phyloP scores from a whole-genome alignment of 2,888 invertebrate species.

The Boloria selene region DNA sequence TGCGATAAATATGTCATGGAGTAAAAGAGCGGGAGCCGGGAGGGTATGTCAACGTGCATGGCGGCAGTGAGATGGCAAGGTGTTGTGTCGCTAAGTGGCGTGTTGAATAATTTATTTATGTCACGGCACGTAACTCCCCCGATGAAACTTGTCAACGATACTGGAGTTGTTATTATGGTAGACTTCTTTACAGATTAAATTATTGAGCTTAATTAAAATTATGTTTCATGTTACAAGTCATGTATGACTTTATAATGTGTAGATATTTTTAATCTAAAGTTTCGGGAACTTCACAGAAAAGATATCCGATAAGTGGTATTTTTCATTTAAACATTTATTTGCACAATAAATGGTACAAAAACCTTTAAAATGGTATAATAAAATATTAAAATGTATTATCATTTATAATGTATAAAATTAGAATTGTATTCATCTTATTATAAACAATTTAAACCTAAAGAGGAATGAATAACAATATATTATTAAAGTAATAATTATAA shows the following conservation, averaged over 20 bases:
- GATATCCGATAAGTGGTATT: no score
- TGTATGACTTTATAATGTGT: neutral
- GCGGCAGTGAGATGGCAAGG: slow-evolving; percentile 43
- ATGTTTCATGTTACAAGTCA: neutral
- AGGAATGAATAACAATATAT: no score
- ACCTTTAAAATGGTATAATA: no score
- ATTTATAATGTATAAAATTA: no score
- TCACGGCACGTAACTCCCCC: slow-evolving; percentile 70
- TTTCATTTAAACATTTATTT: no score
- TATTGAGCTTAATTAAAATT: neutral
- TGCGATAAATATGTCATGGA: slow-evolving; percentile 42
- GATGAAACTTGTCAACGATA: slow-evolving; percentile 58
- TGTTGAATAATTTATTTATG: slow-evolving; percentile 79
- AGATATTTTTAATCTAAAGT: no score
- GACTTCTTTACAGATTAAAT: slow-evolving; percentile 21
- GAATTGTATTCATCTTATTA: no score
- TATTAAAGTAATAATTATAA: no score
- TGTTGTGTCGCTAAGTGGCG: slow-evolving; percentile 64
- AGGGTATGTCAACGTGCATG: slow-evolving; percentile 30
- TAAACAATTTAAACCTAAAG: no score
- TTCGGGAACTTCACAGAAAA: no score
- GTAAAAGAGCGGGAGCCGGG: slow-evolving; percentile 37
- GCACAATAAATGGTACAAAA: no score
- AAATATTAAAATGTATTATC: no score
- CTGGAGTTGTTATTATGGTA: slow-evolving; percentile 55